Evolutionary conservation across 2,797 vertebrate genomes (phyloP).

Genomic region (Pterois miles): DNA sequence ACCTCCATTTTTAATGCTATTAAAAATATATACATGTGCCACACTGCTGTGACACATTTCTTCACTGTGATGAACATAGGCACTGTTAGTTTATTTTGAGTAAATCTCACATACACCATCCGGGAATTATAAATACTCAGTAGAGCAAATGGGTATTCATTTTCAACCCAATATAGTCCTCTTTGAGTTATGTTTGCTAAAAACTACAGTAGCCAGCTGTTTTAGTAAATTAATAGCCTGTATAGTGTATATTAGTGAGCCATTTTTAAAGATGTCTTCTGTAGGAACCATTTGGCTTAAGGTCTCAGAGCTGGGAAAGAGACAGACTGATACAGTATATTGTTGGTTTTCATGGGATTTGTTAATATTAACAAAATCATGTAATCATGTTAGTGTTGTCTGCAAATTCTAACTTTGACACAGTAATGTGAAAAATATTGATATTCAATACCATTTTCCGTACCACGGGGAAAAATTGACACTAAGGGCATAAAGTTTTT

Average conservation of each 20-base stretch:
- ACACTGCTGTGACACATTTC: background rate
- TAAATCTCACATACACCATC: constrained; percentile 1
- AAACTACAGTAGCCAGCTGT: background rate
- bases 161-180: background rate
- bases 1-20: background rate
- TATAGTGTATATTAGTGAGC: background rate
- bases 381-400: background rate
- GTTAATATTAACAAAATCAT: background rate
- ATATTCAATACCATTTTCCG: too few species aligned
- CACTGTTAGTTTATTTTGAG: constrained; percentile 12
- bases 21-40: background rate
- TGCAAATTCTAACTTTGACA: too few species aligned
- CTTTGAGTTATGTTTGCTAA: background rate
- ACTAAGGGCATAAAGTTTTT: too few species aligned
- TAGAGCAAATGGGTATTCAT: background rate
- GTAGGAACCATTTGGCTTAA: background rate
- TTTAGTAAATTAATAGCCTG: background rate
- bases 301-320: background rate
- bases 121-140: constrained; percentile 6
- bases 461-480: too few species aligned
- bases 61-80: background rate
- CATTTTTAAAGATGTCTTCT: background rate
- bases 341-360: background rate
- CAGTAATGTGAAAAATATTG: too few species aligned
- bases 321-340: background rate